Evolutionary conservation across 2,113 vertebrate species (phyloP).

Genomic region (Saguinus imperator): DNA sequence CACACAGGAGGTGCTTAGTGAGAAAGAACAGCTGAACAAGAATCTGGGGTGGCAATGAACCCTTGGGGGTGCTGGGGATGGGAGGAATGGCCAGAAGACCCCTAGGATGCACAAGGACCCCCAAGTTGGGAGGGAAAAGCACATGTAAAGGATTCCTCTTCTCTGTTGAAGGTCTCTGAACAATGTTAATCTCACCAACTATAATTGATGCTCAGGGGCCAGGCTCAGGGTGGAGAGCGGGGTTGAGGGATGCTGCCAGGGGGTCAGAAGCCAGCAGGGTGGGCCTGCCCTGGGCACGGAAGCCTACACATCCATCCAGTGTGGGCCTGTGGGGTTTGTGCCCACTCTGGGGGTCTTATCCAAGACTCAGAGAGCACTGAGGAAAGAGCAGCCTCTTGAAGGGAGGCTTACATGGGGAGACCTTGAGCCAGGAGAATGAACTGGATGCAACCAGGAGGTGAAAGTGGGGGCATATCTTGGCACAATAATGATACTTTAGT

Average conservation of each 20-base stretch:
- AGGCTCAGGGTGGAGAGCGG: too few species aligned
- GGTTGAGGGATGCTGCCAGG: not conserved
- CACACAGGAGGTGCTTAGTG: not conserved
- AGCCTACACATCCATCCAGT: too few species aligned
- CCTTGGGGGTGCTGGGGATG: too few species aligned
- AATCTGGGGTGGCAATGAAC: not conserved
- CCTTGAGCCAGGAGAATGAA: fast-evolving
- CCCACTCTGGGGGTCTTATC: fast-evolving
- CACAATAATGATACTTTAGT: not conserved
- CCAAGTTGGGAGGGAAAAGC: not conserved
- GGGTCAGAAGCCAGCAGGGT: not conserved
- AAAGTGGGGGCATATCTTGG: not conserved
- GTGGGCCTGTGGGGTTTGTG: fast-evolving
- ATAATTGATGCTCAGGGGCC: not conserved
- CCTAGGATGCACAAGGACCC: too few species aligned
- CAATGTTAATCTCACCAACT: not conserved
- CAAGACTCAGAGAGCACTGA: not conserved
- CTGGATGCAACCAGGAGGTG: not conserved
- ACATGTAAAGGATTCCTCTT: not conserved
- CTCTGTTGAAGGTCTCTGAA: not conserved
- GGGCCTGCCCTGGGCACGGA: too few species aligned
- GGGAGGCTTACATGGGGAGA: fast-evolving
- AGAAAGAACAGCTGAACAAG: not conserved
- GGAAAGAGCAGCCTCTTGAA: not conserved
- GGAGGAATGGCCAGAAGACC: not conserved